Percentiles rank a stretch among this genome's conserved stretches.
These are phyloP conservation scores for Sminthurides bifidus DNA, from an alignment of 1,140 invertebrate genomes.

Conservation along the genomic window DNA sequence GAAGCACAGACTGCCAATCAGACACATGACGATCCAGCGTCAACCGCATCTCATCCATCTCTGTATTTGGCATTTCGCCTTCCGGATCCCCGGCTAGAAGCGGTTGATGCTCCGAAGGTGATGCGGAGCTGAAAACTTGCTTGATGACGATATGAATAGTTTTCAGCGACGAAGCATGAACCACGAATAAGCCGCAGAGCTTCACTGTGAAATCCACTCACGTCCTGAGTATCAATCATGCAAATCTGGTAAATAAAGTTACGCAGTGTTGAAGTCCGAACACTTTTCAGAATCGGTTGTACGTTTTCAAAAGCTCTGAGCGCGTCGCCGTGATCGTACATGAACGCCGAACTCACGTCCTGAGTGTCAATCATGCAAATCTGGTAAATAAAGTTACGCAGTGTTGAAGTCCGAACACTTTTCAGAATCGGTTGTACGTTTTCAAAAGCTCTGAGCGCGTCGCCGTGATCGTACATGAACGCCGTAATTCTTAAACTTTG, in stretches of 20 bases:
- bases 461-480: constrained; percentile 3
- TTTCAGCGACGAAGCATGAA: not conserved
- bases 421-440: not conserved
- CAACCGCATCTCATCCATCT: not conserved
- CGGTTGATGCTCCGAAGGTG: no score
- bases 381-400: not conserved
- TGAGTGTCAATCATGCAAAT: not conserved
- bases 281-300: not conserved
- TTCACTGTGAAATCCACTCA: not conserved
- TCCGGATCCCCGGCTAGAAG: no score
- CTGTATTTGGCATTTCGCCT: no score
- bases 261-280: not conserved
- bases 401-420: not conserved
- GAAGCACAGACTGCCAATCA: not conserved
- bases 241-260: not conserved
- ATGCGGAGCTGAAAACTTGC: constrained; percentile 6
- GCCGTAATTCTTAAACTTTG: not conserved
- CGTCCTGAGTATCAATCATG: not conserved
- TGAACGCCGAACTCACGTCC: constrained; percentile 5
- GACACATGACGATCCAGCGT: not conserved
- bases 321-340: not conserved
- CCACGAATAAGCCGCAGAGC: not conserved
- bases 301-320: not conserved
- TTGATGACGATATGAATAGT: not conserved
- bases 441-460: not conserved